These are phyloP conservation scores for Cerceris ruficornis DNA, from an alignment of 2,888 invertebrate genomes.

Conservation along the genomic window DNA sequence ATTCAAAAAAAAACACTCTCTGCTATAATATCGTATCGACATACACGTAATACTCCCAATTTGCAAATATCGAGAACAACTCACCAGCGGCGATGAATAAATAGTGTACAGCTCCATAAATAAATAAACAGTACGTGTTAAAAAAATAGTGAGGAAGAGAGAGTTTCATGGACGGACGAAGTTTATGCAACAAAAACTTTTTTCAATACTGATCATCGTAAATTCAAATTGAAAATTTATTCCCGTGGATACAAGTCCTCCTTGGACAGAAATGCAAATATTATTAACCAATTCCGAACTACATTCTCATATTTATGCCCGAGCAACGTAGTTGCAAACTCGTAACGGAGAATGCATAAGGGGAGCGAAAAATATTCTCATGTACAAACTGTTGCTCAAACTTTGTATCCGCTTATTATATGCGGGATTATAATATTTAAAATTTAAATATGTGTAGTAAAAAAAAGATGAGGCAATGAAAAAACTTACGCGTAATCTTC, in stretches of 20 bases:
- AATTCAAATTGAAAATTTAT: not conserved
- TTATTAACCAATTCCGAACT: no score
- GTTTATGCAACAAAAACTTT: not conserved
- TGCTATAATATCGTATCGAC: not conserved
- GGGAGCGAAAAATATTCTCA: not conserved
- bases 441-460: constrained; percentile 28
- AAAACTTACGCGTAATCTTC: not conserved
- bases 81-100: not conserved
- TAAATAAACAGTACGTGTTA: no score
- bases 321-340: not conserved
- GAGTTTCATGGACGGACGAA: no score
- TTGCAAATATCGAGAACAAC: no score
- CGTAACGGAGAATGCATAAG: not conserved
- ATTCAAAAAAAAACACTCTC: no score
- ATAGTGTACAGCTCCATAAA: not conserved
- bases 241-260: not conserved
- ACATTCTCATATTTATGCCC: no score
- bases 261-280: not conserved
- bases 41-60: not conserved
- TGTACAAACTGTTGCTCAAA: constrained; percentile 21
- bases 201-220: not conserved
- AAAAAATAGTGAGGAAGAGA: no score
- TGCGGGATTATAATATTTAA: constrained; percentile 23
- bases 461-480: constrained; percentile 11
- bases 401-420: constrained; percentile 12